phyloP scores from a whole-genome alignment of 2,113 vertebrate species.

The Oryzias melastigma region DNA sequence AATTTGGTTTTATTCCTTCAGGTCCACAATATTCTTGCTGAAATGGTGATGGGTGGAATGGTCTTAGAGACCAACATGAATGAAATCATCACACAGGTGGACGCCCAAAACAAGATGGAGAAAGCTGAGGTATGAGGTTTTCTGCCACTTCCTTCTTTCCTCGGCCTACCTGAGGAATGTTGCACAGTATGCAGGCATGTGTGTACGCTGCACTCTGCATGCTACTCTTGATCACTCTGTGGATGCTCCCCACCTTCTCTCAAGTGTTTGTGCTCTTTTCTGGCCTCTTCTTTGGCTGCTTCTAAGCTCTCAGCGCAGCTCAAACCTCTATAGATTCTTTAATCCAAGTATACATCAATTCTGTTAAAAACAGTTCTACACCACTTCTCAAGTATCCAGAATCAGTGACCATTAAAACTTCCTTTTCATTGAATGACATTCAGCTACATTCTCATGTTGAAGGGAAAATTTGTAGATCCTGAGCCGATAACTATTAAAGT shows the following conservation, averaged over 20 bases:
- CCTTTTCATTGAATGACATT: constrained; percentile 20
- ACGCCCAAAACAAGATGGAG: constrained; percentile 97
- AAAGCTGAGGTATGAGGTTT: constrained; percentile 93
- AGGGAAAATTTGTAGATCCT: neutral
- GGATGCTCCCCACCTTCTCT: constrained; percentile 62
- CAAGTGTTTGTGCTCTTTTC: constrained; percentile 64
- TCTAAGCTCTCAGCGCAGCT: constrained; percentile 53
- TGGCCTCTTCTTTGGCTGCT: constrained; percentile 44
- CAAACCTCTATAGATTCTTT: constrained; percentile 35
- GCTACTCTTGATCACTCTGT: constrained; percentile 62
- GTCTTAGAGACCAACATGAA: constrained; percentile 99
- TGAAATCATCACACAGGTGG: constrained; percentile 97
- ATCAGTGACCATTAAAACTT: constrained; percentile 38
- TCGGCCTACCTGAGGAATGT: constrained; percentile 36
- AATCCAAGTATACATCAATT: constrained; percentile 30
- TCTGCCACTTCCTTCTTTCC: constrained; percentile 8
- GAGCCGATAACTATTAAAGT: constrained; percentile 25
- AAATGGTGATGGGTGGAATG: constrained; percentile 99
- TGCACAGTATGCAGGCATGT: constrained; percentile 64
- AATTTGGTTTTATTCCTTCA: constrained; percentile 39
- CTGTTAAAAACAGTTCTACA: constrained; percentile 19
- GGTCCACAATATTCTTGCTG: constrained; percentile 98
- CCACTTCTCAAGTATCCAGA: constrained; percentile 39
- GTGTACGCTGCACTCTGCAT: constrained; percentile 75
- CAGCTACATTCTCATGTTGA: constrained; percentile 8